Conservation (phyloP, 2,797 vertebrate genomes). For the Lepilemur septentrionalis region DNA sequence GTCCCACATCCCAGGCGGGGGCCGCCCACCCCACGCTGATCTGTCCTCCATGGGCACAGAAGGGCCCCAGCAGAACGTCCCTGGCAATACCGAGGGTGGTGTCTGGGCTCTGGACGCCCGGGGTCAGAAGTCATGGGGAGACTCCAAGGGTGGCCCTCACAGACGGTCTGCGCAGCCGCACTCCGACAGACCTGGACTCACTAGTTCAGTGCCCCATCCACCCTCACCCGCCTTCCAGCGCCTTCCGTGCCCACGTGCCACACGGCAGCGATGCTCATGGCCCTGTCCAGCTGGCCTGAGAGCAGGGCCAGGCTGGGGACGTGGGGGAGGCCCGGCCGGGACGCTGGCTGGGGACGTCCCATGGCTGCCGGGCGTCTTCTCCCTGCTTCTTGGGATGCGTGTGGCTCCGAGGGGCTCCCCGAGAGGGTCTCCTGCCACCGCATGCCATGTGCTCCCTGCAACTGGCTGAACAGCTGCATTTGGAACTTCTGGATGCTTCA, state of each 20-base stretch:
- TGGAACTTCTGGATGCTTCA: not conserved
- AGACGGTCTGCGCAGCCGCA: not conserved
- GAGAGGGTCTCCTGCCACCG: not conserved
- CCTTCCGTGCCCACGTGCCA: fast-evolving
- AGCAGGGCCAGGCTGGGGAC: not conserved
- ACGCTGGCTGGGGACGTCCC: fast-evolving
- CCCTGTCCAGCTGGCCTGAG: not conserved
- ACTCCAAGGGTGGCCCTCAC: no score
- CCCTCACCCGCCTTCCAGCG: not conserved
- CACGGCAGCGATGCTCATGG: not conserved
- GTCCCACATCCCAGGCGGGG: fast-evolving
- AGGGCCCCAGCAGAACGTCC: not conserved
- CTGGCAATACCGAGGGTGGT: not conserved
- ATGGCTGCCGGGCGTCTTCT: fast-evolving
- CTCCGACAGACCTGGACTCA: fast-evolving
- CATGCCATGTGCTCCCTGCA: fast-evolving
- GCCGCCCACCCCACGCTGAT: no score
- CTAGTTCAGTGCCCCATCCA: not conserved
- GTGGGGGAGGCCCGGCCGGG: not conserved
- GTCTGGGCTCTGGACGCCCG: not conserved
- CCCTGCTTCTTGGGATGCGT: fast-evolving
- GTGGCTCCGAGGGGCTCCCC: not conserved
- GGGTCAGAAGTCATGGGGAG: not conserved
- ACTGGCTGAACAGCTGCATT: fast-evolving
- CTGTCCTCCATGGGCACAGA: no score